Evolutionary conservation across 30 jellyfish, hydroid and myxozoan species (phyloP).

Genomic region (Cassiopea xamachana): DNA sequence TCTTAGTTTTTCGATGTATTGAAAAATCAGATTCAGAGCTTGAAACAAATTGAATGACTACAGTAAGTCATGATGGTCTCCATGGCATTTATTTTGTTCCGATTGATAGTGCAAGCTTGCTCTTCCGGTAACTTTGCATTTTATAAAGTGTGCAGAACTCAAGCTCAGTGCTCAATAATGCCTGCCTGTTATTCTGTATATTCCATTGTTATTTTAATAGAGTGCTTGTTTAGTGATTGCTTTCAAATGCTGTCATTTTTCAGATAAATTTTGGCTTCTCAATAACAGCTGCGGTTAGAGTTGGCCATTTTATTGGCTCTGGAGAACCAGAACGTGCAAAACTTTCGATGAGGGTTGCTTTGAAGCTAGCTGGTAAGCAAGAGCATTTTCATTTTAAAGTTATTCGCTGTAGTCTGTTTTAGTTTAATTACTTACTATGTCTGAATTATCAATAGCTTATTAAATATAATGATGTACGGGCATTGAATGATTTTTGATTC

Average conservation of each 20-base stretch:
- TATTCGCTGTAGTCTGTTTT: background rate
- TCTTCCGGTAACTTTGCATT: too few relatives aligned
- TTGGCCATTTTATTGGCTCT: slow-evolving; percentile 58
- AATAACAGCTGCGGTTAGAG: slow-evolving; percentile 72
- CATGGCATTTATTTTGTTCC: too few relatives aligned
- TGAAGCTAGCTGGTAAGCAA: slow-evolving; percentile 1
- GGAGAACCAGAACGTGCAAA: slow-evolving; percentile 58
- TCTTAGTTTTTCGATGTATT: too few relatives aligned
- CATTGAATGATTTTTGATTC: too few relatives aligned
- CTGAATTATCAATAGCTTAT: background rate
- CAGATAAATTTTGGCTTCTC: slow-evolving; percentile 61
- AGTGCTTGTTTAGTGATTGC: background rate
- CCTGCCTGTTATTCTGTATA: background rate
- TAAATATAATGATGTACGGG: too few relatives aligned
- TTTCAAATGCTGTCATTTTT: background rate
- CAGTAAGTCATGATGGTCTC: too few relatives aligned
- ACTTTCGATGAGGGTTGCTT: slow-evolving; percentile 17
- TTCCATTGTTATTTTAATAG: background rate
- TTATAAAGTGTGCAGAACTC: too few relatives aligned
- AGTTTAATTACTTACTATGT: background rate
- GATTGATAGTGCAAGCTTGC: too few relatives aligned
- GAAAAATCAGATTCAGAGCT: too few relatives aligned
- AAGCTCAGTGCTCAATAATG: background rate
- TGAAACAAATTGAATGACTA: too few relatives aligned
- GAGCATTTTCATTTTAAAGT: background rate